Percentiles rank a stretch among this genome's conserved stretches.
phyloP scores from a whole-genome alignment of 2,888 invertebrate species.

The Euclidia mi region DNA sequence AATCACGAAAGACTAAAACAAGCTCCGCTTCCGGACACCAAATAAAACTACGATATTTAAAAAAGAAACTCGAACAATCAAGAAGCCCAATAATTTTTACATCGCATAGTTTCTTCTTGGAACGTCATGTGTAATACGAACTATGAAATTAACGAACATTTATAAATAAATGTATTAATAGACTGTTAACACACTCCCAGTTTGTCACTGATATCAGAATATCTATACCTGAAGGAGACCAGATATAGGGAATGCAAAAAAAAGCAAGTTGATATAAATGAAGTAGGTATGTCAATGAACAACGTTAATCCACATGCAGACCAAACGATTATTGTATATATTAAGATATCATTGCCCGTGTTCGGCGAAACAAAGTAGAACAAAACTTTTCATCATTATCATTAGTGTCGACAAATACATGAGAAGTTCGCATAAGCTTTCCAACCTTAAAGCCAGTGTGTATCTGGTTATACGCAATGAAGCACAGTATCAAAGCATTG shows the following conservation, averaged over 20 bases:
- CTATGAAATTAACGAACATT: background rate
- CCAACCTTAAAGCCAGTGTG: constrained; percentile 25
- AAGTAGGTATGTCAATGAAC: no score
- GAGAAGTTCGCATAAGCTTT: background rate
- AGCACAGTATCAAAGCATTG: constrained; percentile 56
- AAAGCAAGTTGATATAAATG: no score
- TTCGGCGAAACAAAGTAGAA: no score
- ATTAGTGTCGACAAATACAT: no score
- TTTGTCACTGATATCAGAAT: no score
- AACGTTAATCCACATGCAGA: no score
- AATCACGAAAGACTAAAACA: constrained; percentile 60
- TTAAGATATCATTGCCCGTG: no score
- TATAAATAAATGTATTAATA: background rate
- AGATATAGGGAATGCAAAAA: no score
- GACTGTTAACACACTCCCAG: no score
- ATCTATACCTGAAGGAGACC: no score
- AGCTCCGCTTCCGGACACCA: constrained; percentile 66
- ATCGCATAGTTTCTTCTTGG: constrained; percentile 56
- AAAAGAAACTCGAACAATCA: constrained; percentile 64
- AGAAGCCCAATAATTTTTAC: constrained; percentile 69
- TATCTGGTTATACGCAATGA: constrained; percentile 20
- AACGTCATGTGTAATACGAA: constrained; percentile 47
- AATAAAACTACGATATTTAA: constrained; percentile 60
- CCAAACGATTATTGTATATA: no score
- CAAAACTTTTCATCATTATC: no score